Percentiles rank a stretch among this genome's conserved stretches.
Conservation (phyloP, 2,888 invertebrate genomes). For the Melieria crassipennis region DNA sequence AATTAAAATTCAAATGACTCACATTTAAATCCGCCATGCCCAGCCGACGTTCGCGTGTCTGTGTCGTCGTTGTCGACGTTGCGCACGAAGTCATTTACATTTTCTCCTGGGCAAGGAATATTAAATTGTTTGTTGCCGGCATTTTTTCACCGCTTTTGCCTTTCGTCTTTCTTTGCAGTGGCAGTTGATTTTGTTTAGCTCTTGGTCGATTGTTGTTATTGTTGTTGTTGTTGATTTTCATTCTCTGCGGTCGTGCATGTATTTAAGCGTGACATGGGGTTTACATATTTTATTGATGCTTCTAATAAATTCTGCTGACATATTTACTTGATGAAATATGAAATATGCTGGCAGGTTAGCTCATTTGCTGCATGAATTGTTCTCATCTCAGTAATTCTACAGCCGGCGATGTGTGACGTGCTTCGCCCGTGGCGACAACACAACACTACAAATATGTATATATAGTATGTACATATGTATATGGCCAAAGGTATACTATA, state of each 20-base stretch:
- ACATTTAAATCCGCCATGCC: not conserved
- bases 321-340: slow-evolving; percentile 30
- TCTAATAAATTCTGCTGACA: slow-evolving; percentile 30
- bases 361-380: slow-evolving; percentile 2
- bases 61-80: not conserved
- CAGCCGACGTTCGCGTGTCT: too few relatives aligned
- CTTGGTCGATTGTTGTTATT: too few relatives aligned
- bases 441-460: too few relatives aligned
- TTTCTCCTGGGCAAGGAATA: not conserved
- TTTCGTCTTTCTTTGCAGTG: not conserved
- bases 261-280: not conserved
- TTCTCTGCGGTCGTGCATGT: too few relatives aligned
- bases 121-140: not conserved
- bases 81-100: slow-evolving; percentile 9
- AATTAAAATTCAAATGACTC: slow-evolving; percentile 30
- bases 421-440: too few relatives aligned
- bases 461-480: not conserved
- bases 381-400: slow-evolving; percentile 12
- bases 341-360: not conserved
- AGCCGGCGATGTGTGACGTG: not conserved
- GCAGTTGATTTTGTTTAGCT: not conserved
- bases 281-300: slow-evolving; percentile 25
- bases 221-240: not conserved
- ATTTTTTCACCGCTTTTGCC: slow-evolving; percentile 14
- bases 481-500: not conserved